Percentiles rank a stretch among this genome's conserved stretches.
These are phyloP conservation scores for Serilophus lunatus DNA, from an alignment of 2,113 vertebrate genomes.

Conservation along the genomic window DNA sequence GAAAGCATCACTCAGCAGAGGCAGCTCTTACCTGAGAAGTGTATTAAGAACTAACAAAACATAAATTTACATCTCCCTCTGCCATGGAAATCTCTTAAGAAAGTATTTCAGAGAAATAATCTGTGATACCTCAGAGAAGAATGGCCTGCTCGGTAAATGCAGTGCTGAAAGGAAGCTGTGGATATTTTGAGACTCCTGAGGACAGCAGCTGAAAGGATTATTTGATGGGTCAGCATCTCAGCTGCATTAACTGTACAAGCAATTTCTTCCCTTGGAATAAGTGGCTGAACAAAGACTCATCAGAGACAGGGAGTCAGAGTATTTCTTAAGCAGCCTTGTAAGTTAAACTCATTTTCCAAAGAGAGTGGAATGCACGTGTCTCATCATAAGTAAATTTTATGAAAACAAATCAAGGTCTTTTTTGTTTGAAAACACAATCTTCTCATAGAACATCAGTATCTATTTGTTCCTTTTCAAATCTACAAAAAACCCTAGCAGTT, in stretches of 20 bases:
- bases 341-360: not conserved
- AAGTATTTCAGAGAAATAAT: not conserved
- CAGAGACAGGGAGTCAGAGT: not conserved
- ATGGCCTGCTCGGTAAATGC: not conserved
- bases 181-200: not conserved
- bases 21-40: not conserved
- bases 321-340: not conserved
- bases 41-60: not conserved
- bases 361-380: not conserved
- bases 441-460: not conserved
- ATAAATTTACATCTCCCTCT: not conserved
- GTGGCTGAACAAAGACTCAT: not conserved
- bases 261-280: not conserved
- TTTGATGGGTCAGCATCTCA: slow-evolving; percentile 7
- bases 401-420: not conserved
- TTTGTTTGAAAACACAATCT: not conserved
- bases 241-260: not conserved
- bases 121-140: not conserved
- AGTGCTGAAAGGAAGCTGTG: not conserved
- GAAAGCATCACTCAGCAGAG: not conserved
- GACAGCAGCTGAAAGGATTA: slow-evolving; percentile 12
- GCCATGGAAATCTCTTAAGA: not conserved
- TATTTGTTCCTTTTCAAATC: not conserved
- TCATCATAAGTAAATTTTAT: not conserved
- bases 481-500: not conserved